Base-by-base conservation (phyloP, 2,113 vertebrate genomes). In the Dascyllus trimaculatus region DNA sequence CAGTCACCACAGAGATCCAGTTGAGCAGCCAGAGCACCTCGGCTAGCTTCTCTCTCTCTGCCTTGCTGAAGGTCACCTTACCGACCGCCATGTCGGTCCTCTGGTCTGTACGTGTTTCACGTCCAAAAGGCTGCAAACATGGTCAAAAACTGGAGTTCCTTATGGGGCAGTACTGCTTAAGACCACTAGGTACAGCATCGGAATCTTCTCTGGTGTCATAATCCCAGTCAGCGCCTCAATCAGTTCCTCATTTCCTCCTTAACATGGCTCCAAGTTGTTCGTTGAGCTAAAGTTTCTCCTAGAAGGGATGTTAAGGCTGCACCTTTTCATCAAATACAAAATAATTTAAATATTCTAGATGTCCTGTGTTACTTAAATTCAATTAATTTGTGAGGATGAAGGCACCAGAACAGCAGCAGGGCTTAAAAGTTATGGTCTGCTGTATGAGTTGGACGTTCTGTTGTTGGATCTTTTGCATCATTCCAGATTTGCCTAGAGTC, bases 1-100 rank as follows among this genome's bases (percentile, higher is more conserved):
- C 96, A 0, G 95, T 96, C 53, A 95, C 77, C 18, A 97, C 96
- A 1, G 96, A 97, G 72, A 97, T 81, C 96, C 96, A 96, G 90
- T 98, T 98, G 66, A 97, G 93, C 57, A 96, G 92, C 95, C 96
- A 96, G 66, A 97, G 91, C 58, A 96, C 91, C 88, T 96, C 95
- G 25, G 96, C 96, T 52, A 97, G 59, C 78, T 95, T 96, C 84
- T 95, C 92, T 43, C 96, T 83, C 71, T 90, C 95, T 2, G 84
- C 91, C 89, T 95, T 97, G 53, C 94, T 96, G 89, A 97, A 96
- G 71, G 95, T 96, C 75, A 97, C 93, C 89, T 93, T 96, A 54
- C 96, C 93, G 18, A 97, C 93, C 0, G 95, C 96, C 97, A 97
- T 97, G 57, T 57, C 69, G 11, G 73, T 32, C 24, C 53, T 25